These are phyloP conservation scores for Phrynocephalus forsythii DNA, from an alignment of 2,797 vertebrate genomes.

Conservation along the genomic window DNA sequence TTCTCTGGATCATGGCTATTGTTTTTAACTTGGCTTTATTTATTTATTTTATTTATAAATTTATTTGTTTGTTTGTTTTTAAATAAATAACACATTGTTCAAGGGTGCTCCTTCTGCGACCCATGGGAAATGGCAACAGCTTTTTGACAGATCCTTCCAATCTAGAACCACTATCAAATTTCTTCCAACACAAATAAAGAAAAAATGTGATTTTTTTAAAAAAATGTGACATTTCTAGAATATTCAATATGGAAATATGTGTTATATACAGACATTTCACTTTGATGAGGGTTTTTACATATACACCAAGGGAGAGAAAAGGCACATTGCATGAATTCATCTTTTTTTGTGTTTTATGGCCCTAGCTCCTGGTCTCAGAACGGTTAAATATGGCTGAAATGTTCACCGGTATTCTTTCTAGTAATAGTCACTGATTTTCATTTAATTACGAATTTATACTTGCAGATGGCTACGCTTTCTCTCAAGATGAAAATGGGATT, in stretches of 20 bases:
- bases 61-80: neutral
- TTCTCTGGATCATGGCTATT: neutral
- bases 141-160: too few relatives aligned
- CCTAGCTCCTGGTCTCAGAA: neutral
- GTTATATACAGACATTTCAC: too few relatives aligned
- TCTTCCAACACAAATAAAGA: too few relatives aligned
- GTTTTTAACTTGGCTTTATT: neutral
- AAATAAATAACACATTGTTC: neutral
- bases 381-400: neutral
- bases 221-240: too few relatives aligned
- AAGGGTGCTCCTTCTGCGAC: too few relatives aligned
- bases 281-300: too few relatives aligned
- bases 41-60: neutral
- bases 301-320: neutral
- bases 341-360: neutral
- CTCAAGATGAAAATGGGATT: slow-evolving; percentile 98
- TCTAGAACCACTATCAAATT: too few relatives aligned
- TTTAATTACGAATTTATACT: slow-evolving; percentile 40
- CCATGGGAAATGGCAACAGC: too few relatives aligned
- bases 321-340: neutral
- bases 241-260: too few relatives aligned
- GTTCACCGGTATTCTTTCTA: neutral
- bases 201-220: too few relatives aligned
- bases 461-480: slow-evolving; percentile 97
- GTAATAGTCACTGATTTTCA: neutral